Conservation (phyloP, 2,797 vertebrate species). For the Hoplostethus mediterraneus region DNA sequence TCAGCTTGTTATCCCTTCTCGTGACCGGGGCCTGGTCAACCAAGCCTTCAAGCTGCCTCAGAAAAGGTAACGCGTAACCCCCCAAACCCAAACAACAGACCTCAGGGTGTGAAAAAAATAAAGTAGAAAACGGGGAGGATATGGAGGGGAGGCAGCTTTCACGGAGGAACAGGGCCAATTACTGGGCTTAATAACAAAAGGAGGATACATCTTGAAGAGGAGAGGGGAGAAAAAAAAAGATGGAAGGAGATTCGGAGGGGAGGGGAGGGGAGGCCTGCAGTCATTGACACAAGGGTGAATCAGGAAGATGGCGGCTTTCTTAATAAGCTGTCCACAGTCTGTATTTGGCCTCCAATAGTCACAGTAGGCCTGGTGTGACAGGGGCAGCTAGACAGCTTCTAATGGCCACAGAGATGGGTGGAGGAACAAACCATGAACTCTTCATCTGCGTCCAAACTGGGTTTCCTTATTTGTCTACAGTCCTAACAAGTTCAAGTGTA, state of each 20-base stretch:
- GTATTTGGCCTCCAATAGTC: conserved; percentile 43
- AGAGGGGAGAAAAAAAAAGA: conserved; percentile 22
- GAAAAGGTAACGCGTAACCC: conserved; percentile 35
- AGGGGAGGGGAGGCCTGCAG: conserved; percentile 20
- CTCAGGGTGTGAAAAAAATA: conserved; percentile 18
- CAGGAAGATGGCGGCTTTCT: conserved; percentile 41
- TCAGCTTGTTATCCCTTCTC: conserved; percentile 70
- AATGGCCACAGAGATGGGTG: conserved; percentile 46
- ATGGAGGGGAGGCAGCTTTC: conserved; percentile 27
- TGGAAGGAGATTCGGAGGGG: conserved; percentile 18
- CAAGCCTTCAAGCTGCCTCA: conserved; percentile 23
- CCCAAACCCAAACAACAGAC: conserved; percentile 43
- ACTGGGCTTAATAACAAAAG: conserved; percentile 47
- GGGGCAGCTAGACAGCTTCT: conserved; percentile 43
- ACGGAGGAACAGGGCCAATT: conserved; percentile 52
- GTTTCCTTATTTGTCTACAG: conserved; percentile 29
- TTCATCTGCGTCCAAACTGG: conserved; percentile 19
- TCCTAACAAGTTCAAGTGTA: conserved; percentile 7
- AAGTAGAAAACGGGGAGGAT: conserved; percentile 1
- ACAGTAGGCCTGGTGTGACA: conserved; percentile 42
- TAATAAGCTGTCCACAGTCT: conserved; percentile 64
- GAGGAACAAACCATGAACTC: conserved; percentile 36
- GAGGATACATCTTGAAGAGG: conserved; percentile 19
- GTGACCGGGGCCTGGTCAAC: conserved; percentile 37
- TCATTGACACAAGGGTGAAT: conserved; percentile 54